Evolutionary conservation across 2,888 invertebrate genomes (phyloP).

Genomic region (Polia nebulosa): DNA sequence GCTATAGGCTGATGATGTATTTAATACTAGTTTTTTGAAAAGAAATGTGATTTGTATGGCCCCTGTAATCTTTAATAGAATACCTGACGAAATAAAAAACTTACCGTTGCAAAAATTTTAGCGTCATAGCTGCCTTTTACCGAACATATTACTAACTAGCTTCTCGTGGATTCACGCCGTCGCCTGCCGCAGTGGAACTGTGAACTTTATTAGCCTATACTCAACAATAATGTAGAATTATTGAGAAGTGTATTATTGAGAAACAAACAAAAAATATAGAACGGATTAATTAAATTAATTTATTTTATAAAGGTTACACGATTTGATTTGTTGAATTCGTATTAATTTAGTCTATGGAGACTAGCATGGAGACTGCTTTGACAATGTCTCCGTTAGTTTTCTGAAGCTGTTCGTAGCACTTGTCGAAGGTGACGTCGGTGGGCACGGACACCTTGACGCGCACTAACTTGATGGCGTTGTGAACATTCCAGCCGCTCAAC

Average conservation of each 20-base stretch:
- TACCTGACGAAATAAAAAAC: no score
- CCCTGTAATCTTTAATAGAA: no score
- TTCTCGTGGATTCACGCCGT: no score
- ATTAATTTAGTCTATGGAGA: constrained; percentile 9
- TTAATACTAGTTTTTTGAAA: no score
- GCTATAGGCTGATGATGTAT: no score
- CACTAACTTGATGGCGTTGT: constrained; percentile 96
- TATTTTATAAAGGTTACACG: constrained; percentile 21
- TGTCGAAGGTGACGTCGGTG: constrained; percentile 70
- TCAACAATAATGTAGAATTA: no score
- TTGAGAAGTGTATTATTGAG: background rate
- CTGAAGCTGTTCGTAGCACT: constrained; percentile 90
- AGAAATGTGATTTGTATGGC: no score
- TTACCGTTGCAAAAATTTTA: no score
- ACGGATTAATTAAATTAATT: constrained; percentile 5
- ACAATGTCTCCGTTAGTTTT: constrained; percentile 93
- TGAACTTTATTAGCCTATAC: no score
- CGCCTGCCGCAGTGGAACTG: no score
- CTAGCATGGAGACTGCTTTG: constrained; percentile 92
- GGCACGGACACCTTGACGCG: constrained; percentile 87
- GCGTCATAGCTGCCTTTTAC: no score
- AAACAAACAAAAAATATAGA: constrained; percentile 16
- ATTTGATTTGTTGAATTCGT: background rate
- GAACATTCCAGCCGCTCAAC: constrained; percentile 96
- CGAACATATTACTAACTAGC: no score